Evolutionary conservation across 2,113 vertebrate genomes (phyloP), one percentile per base, ranked within the genome.

Genomic region (Dipodomys merriami): DNA sequence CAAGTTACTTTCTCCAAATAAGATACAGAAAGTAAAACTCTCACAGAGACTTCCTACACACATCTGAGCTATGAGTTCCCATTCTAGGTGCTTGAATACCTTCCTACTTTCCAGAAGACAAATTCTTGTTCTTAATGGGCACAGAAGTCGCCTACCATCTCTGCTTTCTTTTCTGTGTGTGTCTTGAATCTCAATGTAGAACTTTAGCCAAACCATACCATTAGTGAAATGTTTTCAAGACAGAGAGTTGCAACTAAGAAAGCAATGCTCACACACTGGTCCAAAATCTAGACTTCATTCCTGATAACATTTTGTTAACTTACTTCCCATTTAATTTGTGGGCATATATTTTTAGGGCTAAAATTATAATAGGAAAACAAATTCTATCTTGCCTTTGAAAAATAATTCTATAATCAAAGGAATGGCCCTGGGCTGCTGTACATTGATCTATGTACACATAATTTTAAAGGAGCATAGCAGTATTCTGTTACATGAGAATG

Each of bases 321-420:
- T 90, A 68, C 35, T 85, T 84, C 30, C 30, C 68, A 25, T 83
- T 93, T 72, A 81, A 83, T 90, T 87, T 82, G 65, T 74, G 46
- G 27, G 16, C 15, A 23, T 44, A 22, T 15, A 33, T n/a, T 60
- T 93, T 88, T 87, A 62, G 13, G 83, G 65, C 77, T 84, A 71
- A 78, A 29, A 49, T 60, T 20, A 33, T 85, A 72, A 35, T 12
- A 30, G 9, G 23, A 1, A 94, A 83, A 83, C 29, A 65, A 44
- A 88, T 87, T 49, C 84, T 57, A 72, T 39, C 3, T 25, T 94
- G 35, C 84, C 81, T 83, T 84, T 81, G 25, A 82, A 86, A 93
- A 39, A n/a, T 71, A 76, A 46, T 77, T 88, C 92, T 71, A 72
- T 88, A 62, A 23, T 23, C 30, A 15, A 82, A 85, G 65, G 12